Percentiles rank a stretch among this genome's conserved stretches.
Evolutionary conservation across 2,797 vertebrate species (phyloP).

Genomic region (Phalanger gymnotis): DNA sequence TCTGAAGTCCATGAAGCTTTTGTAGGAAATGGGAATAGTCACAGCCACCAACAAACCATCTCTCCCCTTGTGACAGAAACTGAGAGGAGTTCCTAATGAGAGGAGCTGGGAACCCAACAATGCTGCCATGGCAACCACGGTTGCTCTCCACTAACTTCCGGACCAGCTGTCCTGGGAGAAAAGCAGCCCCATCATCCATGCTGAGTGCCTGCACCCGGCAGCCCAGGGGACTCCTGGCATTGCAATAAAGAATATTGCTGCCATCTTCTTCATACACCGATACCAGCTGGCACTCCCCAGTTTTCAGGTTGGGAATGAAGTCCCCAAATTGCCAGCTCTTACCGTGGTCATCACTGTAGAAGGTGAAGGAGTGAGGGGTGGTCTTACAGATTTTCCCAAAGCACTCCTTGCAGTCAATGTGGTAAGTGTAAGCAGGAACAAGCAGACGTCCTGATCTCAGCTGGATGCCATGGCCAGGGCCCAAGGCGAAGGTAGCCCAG

Average conservation of each 20-base stretch:
- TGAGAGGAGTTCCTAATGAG: neutral
- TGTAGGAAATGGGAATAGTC: accelerated
- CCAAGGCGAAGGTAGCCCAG: conserved; percentile 96
- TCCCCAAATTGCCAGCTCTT: conserved; percentile 90
- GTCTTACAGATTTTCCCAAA: conserved; percentile 93
- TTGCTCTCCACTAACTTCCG: conserved; percentile 90
- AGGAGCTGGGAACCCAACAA: conserved; percentile 86
- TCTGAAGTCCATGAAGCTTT: accelerated
- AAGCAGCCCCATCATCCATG: conserved; percentile 88
- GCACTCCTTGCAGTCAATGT: conserved; percentile 92
- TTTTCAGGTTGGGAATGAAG: conserved; percentile 90
- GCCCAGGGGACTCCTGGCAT: conserved; percentile 92
- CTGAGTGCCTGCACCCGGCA: conserved; percentile 95
- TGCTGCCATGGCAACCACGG: conserved; percentile 94
- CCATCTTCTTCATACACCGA: conserved; percentile 91
- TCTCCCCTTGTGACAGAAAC: conserved; percentile 63
- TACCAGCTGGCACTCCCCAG: conserved; percentile 95
- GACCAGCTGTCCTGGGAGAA: conserved; percentile 92
- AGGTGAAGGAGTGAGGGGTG: conserved; percentile 91
- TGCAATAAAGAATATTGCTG: conserved; percentile 92
- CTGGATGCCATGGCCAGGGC: conserved; percentile 95
- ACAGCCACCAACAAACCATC: accelerated
- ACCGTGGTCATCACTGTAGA: conserved; percentile 95
- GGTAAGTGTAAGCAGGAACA: conserved; percentile 95
- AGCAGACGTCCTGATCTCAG: conserved; percentile 93